These are phyloP conservation scores for Morbakka virulenta DNA, from an alignment of 30 jellyfish, hydroid and myxozoan species.

Conservation along the genomic window DNA sequence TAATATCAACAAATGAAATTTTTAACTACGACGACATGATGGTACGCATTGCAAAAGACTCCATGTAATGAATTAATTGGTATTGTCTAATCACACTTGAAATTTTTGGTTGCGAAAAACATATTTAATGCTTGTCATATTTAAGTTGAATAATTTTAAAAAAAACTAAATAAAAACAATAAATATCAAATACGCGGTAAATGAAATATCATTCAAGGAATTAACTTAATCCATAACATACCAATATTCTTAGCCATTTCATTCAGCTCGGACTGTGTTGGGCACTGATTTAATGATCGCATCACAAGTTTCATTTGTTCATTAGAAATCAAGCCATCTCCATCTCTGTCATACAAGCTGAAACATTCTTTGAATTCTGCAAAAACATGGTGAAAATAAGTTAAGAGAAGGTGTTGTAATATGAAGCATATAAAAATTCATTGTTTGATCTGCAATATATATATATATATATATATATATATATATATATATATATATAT, in stretches of 20 bases:
- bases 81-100: no score
- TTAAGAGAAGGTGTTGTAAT: background rate
- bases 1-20: no score
- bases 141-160: no score
- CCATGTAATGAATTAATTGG: no score
- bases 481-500: no score
- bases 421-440: background rate
- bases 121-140: no score
- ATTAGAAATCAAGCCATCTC: slow-evolving; percentile 89
- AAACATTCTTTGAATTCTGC: slow-evolving; percentile 74
- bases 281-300: slow-evolving; percentile 96
- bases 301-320: slow-evolving; percentile 84
- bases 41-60: no score
- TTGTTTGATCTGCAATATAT: no score
- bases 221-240: background rate
- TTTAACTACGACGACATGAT: no score
- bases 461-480: no score
- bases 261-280: slow-evolving; percentile 82
- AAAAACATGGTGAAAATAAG: background rate
- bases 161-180: background rate
- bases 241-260: slow-evolving; percentile 52
- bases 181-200: background rate
- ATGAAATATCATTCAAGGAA: background rate
- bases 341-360: slow-evolving; percentile 94
- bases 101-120: no score